Percentiles rank a stretch among this genome's conserved stretches.
Conservation (phyloP, 2,888 invertebrate species). For the Agrotis exclamationis region DNA sequence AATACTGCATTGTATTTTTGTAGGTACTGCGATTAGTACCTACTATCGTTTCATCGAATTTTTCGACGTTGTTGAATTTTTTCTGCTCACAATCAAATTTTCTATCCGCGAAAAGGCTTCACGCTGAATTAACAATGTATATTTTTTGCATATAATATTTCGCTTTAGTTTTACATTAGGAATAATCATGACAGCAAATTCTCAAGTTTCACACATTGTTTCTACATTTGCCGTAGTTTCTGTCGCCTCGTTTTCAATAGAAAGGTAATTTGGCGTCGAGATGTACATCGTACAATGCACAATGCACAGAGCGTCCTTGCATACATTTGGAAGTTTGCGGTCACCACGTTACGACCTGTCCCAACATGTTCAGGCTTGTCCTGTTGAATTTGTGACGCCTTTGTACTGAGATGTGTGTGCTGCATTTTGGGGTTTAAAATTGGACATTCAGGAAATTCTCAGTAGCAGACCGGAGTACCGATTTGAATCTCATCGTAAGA, state of each 20-base stretch:
- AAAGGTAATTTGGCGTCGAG: conserved; percentile 47
- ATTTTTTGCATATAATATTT: no score
- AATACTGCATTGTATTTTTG: no score
- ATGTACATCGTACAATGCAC: conserved; percentile 21
- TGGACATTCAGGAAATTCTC: background rate
- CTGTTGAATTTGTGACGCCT: conserved; percentile 52
- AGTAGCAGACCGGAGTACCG: background rate
- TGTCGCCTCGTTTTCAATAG: conserved; percentile 40
- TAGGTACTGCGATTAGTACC: no score
- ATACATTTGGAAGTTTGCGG: conserved; percentile 62
- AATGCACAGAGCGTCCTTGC: conserved; percentile 47
- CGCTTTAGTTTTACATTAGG: background rate
- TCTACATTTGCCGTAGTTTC: conserved; percentile 10
- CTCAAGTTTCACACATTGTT: conserved; percentile 5
- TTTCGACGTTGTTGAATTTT: no score
- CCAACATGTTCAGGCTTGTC: conserved; percentile 42
- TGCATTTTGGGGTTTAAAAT: conserved; percentile 15
- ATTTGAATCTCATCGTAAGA: background rate
- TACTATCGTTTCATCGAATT: no score
- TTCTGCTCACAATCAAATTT: no score
- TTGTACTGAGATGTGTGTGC: conserved; percentile 39
- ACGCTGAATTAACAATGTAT: no score
- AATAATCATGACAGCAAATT: background rate
- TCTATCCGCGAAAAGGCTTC: no score
- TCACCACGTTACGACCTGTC: conserved; percentile 49